phyloP scores from a whole-genome alignment of 2,113 vertebrate genomes.

The Noctilio leporinus region DNA sequence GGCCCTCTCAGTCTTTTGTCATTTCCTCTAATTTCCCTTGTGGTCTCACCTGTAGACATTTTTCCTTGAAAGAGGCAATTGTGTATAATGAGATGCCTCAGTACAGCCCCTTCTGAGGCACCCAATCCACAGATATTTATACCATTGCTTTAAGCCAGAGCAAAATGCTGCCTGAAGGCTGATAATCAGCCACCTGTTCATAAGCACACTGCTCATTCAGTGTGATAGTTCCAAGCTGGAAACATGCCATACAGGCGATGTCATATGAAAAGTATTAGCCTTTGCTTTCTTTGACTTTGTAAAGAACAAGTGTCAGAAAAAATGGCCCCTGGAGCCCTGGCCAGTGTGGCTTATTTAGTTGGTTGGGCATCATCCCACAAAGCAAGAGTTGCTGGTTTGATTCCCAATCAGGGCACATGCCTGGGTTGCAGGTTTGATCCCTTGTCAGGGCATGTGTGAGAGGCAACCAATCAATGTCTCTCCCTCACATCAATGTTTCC shows the following conservation, averaged over 20 bases:
- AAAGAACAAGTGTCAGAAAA: neutral
- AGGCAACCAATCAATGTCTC: too few species aligned
- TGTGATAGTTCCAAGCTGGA: neutral
- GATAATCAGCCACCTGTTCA: neutral
- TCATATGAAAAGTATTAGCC: neutral
- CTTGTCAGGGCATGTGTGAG: too few species aligned
- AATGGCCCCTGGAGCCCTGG: neutral
- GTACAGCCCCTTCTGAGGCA: neutral
- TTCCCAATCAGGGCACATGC: too few species aligned
- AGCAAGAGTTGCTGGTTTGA: too few species aligned
- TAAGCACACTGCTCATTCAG: neutral
- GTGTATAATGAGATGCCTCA: neutral
- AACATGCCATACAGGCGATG: neutral
- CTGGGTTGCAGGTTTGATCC: too few species aligned
- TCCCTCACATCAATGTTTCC: too few species aligned
- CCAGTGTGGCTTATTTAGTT: too few species aligned
- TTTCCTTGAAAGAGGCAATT: neutral
- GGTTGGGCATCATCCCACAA: too few species aligned
- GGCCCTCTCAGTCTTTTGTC: neutral
- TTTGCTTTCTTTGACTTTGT: neutral
- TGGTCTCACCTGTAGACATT: neutral
- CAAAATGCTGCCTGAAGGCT: neutral
- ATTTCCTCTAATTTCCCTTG: neutral
- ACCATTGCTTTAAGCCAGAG: neutral
- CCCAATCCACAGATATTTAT: neutral